These are phyloP conservation scores for Zelostemma sp. DNA, from an alignment of 1,140 invertebrate genomes.

Conservation along the genomic window DNA sequence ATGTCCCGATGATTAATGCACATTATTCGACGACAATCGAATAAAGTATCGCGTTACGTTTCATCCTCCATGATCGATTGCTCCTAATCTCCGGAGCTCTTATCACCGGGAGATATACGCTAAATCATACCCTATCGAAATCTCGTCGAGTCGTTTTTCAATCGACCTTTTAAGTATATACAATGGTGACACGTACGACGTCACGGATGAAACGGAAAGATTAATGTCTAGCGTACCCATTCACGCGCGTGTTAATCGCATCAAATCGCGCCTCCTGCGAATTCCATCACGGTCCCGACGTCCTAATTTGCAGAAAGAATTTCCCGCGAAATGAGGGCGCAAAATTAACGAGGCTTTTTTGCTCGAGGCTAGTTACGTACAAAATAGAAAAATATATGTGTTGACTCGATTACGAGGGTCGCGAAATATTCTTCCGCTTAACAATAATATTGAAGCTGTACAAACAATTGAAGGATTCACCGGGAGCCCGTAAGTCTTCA, in stretches of 20 bases:
- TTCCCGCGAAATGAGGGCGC: background rate
- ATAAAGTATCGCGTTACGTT: constrained; percentile 35
- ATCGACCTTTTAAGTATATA: constrained; percentile 40
- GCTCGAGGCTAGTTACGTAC: no score
- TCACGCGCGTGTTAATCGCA: constrained; percentile 39
- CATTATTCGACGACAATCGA: background rate
- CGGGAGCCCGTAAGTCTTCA: constrained; percentile 6
- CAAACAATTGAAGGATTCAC: constrained; percentile 5
- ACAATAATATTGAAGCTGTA: no score
- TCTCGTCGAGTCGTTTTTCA: constrained; percentile 48
- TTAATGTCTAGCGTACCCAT: constrained; percentile 42
- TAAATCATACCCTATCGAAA: constrained; percentile 50
- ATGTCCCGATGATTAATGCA: background rate
- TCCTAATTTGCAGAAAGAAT: constrained; percentile 1
- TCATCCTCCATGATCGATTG: constrained; percentile 44
- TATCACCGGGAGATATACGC: constrained; percentile 47
- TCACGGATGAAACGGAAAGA: constrained; percentile 34
- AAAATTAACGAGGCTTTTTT: no score
- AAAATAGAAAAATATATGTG: no score
- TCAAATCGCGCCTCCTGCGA: constrained; percentile 28
- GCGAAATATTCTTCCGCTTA: no score
- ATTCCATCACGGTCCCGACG: constrained; percentile 7
- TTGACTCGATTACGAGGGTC: no score
- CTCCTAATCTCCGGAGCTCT: constrained; percentile 48
- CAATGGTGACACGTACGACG: constrained; percentile 40